Conservation (phyloP, 2,113 vertebrate genomes). For the Poeciliopsis prolifica region DNA sequence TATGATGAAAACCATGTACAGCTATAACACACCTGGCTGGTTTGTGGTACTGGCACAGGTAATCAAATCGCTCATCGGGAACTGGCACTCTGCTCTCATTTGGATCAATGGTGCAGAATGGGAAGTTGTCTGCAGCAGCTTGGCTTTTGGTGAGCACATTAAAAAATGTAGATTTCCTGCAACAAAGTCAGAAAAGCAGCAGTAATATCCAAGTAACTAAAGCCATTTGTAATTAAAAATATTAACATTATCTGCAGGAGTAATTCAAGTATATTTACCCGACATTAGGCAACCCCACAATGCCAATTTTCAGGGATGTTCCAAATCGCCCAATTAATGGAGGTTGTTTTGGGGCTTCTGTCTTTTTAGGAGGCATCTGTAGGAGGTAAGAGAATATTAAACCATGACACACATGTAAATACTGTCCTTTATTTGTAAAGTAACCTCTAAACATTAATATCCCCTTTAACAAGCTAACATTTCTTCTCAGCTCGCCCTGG, state of each 20-base stretch:
- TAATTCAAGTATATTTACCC: constrained; percentile 80
- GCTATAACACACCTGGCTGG: constrained; percentile 85
- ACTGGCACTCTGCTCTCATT: constrained; percentile 98
- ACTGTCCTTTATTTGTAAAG: background rate
- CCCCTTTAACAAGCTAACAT: background rate
- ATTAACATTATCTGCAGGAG: too few species aligned
- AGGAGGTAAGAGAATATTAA: constrained; percentile 23
- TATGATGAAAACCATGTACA: background rate
- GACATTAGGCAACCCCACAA: constrained; percentile 97
- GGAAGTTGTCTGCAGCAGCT: constrained; percentile 95
- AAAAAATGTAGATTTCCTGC: constrained; percentile 98
- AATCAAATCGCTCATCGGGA: constrained; percentile 95
- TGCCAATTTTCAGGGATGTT: constrained; percentile 96
- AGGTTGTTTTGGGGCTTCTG: constrained; percentile 87
- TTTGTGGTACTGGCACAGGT: constrained; percentile 94
- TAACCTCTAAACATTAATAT: background rate
- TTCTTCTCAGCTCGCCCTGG: background rate
- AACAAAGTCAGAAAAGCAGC: constrained; percentile 6
- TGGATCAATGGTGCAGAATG: constrained; percentile 98
- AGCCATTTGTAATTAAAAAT: background rate
- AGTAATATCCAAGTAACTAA: background rate
- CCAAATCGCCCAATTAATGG: constrained; percentile 96
- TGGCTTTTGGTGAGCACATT: constrained; percentile 98
- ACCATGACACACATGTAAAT: background rate
- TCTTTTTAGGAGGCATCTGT: constrained; percentile 98